phyloP scores from a whole-genome alignment of 2,797 vertebrate genomes.

The Amblyraja radiata region DNA sequence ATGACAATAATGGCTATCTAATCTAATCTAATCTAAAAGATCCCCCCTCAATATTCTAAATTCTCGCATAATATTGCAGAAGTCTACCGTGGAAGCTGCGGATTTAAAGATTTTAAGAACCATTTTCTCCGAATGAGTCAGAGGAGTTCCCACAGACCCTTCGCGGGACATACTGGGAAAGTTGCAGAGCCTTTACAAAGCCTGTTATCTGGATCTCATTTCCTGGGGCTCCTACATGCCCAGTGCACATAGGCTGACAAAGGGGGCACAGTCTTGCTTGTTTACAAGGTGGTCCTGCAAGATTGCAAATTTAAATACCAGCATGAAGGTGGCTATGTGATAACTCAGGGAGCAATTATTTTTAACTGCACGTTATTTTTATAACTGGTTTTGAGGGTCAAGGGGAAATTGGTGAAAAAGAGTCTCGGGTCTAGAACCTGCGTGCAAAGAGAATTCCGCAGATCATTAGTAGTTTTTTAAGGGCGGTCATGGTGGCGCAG shows the following conservation, averaged over 20 bases:
- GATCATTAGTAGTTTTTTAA: background rate
- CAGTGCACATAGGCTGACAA: background rate
- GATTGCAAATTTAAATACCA: slow-evolving; percentile 5
- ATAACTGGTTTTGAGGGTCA: background rate
- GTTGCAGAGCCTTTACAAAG: background rate
- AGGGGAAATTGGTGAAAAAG: background rate
- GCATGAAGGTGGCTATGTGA: background rate
- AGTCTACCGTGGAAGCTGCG: background rate
- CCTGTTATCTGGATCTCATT: slow-evolving; percentile 20
- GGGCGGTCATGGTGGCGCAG: too few species aligned
- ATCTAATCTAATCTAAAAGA: too few species aligned
- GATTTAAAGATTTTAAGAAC: background rate
- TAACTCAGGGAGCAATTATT: background rate
- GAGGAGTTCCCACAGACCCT: background rate
- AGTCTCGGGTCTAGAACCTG: background rate
- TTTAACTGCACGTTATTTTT: background rate
- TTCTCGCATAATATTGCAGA: background rate
- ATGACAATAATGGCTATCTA: too few species aligned
- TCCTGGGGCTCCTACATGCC: background rate
- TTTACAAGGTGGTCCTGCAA: slow-evolving; percentile 21
- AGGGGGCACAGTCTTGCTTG: background rate
- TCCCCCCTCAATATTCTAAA: too few species aligned
- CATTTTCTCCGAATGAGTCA: background rate
- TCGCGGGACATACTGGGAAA: background rate
- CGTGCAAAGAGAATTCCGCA: background rate